phyloP scores from a whole-genome alignment of 2,888 invertebrate genomes.

The Ctena decussata region DNA sequence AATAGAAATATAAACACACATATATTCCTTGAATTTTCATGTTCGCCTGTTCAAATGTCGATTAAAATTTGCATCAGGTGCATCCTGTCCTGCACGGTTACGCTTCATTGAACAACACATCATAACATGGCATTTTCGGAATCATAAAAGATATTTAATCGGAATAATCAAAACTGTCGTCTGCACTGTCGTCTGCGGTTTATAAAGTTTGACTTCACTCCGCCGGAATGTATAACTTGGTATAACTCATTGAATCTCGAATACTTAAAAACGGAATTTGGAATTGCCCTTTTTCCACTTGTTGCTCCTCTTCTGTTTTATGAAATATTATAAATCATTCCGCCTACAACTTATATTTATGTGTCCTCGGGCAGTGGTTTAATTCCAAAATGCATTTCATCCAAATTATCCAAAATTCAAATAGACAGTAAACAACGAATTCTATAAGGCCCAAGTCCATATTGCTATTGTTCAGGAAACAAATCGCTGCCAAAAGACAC shows the following conservation, averaged over 20 bases:
- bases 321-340: neutral
- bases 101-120: constrained; percentile 15
- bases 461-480: neutral
- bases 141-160: neutral
- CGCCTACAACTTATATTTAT: neutral
- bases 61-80: constrained; percentile 15
- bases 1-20: constrained; percentile 94
- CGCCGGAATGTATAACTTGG: neutral
- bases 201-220: neutral
- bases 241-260: neutral
- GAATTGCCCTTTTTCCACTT: neutral
- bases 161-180: neutral
- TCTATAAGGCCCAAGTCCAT: neutral
- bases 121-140: neutral
- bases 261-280: neutral
- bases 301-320: neutral
- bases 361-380: neutral
- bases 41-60: constrained; percentile 45
- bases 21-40: constrained; percentile 91
- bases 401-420: neutral
- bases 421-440: neutral
- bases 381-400: neutral
- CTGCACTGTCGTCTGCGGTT: neutral
- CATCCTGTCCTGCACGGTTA: constrained; percentile 3
- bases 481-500: constrained; percentile 1